phyloP scores from a whole-genome alignment of 1,140 invertebrate genomes.

The Saccostrea glomerata region DNA sequence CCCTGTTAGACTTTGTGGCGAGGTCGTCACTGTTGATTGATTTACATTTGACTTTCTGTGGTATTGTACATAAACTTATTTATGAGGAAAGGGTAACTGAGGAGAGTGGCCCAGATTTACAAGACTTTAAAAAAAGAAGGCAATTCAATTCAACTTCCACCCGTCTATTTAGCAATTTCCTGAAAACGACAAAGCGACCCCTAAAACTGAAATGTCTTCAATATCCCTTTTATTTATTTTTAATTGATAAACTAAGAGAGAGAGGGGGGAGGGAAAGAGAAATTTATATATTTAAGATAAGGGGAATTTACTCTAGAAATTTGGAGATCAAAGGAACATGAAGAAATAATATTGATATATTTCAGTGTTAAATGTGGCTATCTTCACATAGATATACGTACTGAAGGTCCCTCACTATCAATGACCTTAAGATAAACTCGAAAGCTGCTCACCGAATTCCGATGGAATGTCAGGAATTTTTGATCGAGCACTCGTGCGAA shows the following conservation, averaged over 20 bases:
- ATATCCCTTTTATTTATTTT: too few relatives aligned
- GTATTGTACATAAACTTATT: not conserved
- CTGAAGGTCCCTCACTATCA: not conserved
- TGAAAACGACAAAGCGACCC: too few relatives aligned
- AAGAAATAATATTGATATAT: too few relatives aligned
- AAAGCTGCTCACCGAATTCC: constrained; percentile 8
- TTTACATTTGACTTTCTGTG: not conserved
- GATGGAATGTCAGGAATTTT: constrained; percentile 19
- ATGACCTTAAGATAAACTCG: not conserved
- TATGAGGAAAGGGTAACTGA: not conserved
- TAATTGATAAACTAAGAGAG: too few relatives aligned
- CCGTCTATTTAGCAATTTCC: too few relatives aligned
- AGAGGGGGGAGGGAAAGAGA: too few relatives aligned
- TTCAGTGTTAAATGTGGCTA: too few relatives aligned
- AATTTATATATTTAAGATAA: too few relatives aligned
- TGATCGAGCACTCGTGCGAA: constrained; percentile 17
- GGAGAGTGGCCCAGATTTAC: not conserved
- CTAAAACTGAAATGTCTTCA: too few relatives aligned
- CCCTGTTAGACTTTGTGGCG: not conserved
- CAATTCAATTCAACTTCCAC: too few relatives aligned
- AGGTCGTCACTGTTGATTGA: not conserved
- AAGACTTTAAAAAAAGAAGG: not conserved
- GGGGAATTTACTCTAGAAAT: too few relatives aligned
- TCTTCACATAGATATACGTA: not conserved
- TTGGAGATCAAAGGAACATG: too few relatives aligned